Base-by-base conservation (phyloP, 2,888 invertebrate genomes). In the Drosophila peninsularis region DNA sequence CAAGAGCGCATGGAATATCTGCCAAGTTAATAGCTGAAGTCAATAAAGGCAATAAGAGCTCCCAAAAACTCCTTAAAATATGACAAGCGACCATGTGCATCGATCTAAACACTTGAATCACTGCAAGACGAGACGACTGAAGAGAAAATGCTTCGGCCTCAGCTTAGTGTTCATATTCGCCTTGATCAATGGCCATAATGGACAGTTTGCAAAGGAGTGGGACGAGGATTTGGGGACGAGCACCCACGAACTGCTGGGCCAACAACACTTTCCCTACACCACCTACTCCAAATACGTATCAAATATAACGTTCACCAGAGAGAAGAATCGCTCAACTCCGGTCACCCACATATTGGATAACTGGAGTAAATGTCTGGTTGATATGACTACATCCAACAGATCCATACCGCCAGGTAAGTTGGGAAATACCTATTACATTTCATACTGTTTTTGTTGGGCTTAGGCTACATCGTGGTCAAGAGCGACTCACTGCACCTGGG, bases 381-480 rank as follows among this genome's bases (percentile, higher is more conserved):
- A 78, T 47, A 34, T 49, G 0, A 5, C 75, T 5, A 13, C 80
- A 9, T 21, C 42, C 45, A 67, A 7, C 11, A 53, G 53, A 3
- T 36, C 66, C 17, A 41, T 86, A 30, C 87, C 81, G n/a, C 45
- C 68, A 5, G 88, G 87, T 86, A 21, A 75, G 62, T 55, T 7
- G 11, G 5, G 17, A 4, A 14, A 21, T 9, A 21, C 2, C 7
- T 21, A 17, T 14, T 2, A 13, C 9, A 13, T 14, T 6, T 19
- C 9, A 5, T 14, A 52, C 36, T 24, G 36, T n/a, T 34, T n/a
- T 24, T n/a, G 6, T 21, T 14, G 11, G 5, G 19, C 3, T 4
- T 7, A 92, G 92, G 91, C 64, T 92, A 91, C 83, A 79, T 93
- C 75, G 82, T 79, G 68, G 69, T 90, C 52, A 81, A 80, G 64